phyloP scores from a whole-genome alignment of 2,797 vertebrate genomes.

The Dromococcyx pavoninus region DNA sequence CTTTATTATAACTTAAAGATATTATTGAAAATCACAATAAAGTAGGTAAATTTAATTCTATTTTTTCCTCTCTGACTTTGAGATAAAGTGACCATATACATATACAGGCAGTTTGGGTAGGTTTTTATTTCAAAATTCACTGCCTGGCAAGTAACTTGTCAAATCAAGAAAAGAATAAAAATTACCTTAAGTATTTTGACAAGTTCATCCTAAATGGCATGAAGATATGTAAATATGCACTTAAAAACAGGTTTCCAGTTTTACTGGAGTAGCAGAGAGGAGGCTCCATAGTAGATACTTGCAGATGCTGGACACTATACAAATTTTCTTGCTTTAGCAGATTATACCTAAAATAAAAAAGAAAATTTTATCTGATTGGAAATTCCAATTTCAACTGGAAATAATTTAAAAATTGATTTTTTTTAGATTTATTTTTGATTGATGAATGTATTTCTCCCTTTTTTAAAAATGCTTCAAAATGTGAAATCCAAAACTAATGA shows the following conservation, averaged over 20 bases:
- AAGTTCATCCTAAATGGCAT: neutral
- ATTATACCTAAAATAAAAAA: neutral
- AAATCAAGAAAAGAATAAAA: neutral
- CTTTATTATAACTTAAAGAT: neutral
- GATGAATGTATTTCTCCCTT: neutral
- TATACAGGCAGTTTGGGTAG: neutral
- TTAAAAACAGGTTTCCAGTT: neutral
- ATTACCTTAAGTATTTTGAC: neutral
- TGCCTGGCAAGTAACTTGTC: neutral
- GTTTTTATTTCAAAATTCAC: neutral
- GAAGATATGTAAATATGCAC: neutral
- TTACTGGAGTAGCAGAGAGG: neutral
- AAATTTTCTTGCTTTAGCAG: neutral
- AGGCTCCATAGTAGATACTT: neutral
- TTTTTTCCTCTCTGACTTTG: neutral
- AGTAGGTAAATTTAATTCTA: neutral
- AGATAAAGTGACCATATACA: neutral
- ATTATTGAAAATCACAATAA: neutral
- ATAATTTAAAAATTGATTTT: neutral
- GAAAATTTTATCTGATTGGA: neutral
- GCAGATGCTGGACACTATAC: neutral
- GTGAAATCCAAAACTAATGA: neutral
- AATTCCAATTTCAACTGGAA: neutral
- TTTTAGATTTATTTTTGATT: neutral
- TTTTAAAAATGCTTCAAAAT: neutral